Evolutionary conservation across 2,888 invertebrate genomes (phyloP).

Genomic region (Cosmorhoe ocellata): DNA sequence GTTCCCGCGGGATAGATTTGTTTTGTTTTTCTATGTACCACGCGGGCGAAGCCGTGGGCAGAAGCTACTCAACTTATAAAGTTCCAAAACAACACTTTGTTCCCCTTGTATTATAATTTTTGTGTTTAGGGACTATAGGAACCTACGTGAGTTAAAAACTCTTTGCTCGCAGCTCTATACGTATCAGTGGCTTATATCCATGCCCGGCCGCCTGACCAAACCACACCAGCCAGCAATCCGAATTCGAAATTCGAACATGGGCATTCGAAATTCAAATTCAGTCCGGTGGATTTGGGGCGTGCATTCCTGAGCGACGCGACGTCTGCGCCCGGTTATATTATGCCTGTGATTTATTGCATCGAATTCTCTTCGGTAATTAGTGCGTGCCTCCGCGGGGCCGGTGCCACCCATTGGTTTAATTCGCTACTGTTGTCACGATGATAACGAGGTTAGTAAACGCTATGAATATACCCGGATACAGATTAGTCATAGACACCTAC

Average conservation of each 20-base stretch:
- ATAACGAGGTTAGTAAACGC: too few relatives aligned
- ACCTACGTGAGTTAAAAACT: too few relatives aligned
- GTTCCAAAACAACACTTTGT: too few relatives aligned
- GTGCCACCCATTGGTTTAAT: slow-evolving; percentile 34
- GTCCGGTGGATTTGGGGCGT: slow-evolving; percentile 67
- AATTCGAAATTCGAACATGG: slow-evolving; percentile 38
- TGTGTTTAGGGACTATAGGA: too few relatives aligned
- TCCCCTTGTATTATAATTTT: too few relatives aligned
- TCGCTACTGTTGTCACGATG: background rate
- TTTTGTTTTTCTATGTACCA: too few relatives aligned
- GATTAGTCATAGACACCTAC: too few relatives aligned
- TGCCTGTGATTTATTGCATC: slow-evolving; percentile 81
- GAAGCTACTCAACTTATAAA: too few relatives aligned
- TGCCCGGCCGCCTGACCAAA: background rate
- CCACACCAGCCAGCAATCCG: slow-evolving; percentile 22
- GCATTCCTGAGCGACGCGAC: slow-evolving; percentile 71
- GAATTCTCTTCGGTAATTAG: slow-evolving; percentile 81
- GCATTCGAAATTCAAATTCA: slow-evolving; percentile 60
- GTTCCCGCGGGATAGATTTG: too few relatives aligned
- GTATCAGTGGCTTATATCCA: background rate
- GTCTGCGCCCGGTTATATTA: slow-evolving; percentile 73
- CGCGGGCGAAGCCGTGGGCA: too few relatives aligned
- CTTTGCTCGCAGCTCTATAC: too few relatives aligned
- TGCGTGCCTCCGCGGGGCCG: slow-evolving; percentile 66
- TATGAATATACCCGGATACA: too few relatives aligned